phyloP scores from a whole-genome alignment of 2,888 invertebrate genomes.

The Halictus quadricinctus region DNA sequence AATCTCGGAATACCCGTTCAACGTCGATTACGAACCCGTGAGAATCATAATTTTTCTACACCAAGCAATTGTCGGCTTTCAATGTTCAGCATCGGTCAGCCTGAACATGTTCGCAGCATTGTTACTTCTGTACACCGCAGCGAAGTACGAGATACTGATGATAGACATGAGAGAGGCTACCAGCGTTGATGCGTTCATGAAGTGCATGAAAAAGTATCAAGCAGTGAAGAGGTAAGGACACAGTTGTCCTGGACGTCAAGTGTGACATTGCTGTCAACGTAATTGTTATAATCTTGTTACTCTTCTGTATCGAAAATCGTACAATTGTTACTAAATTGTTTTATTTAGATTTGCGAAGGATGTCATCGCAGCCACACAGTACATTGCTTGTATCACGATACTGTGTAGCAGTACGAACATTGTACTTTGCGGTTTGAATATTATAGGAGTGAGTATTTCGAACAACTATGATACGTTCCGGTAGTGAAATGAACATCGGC shows the following conservation, averaged over 20 bases:
- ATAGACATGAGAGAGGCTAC: neutral
- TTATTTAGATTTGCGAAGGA: conserved; percentile 7
- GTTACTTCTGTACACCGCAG: neutral
- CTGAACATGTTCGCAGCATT: neutral
- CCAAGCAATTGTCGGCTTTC: neutral
- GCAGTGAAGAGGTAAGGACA: neutral
- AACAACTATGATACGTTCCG: neutral
- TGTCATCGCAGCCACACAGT: neutral
- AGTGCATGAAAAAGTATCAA: conserved; percentile 1
- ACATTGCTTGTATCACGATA: neutral
- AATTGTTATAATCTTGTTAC: neutral
- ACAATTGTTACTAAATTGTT: neutral
- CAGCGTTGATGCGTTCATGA: neutral
- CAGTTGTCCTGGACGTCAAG: neutral
- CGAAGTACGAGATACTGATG: conserved; percentile 10
- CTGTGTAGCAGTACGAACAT: neutral
- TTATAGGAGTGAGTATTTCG: conserved; percentile 11
- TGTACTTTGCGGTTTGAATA: conserved; percentile 1
- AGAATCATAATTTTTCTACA: neutral
- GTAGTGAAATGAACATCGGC: neutral
- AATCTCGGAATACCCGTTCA: conserved; percentile 16
- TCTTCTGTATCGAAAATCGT: too few relatives aligned
- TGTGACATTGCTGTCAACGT: neutral
- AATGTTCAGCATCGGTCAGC: neutral
- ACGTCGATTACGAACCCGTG: neutral